Evolutionary conservation across 2,888 invertebrate genomes (phyloP).

Genomic region (Ectemnius continuus): DNA sequence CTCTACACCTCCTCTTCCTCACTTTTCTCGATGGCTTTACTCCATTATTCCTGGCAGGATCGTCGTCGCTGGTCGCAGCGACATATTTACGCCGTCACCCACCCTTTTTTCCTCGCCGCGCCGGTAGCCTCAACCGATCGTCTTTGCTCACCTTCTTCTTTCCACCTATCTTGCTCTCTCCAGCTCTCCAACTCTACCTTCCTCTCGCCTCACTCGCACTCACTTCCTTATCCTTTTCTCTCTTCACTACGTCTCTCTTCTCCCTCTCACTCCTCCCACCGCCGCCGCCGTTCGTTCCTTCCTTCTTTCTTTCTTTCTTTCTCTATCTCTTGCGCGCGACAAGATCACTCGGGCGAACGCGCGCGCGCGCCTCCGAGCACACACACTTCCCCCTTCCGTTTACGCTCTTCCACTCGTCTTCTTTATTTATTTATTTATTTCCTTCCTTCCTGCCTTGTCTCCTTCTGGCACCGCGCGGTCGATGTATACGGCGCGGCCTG

Average conservation of each 20-base stretch:
- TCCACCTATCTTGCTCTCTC: constrained; percentile 24
- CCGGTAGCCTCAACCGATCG: constrained; percentile 20
- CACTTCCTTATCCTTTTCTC: neutral
- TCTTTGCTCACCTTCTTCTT: constrained; percentile 21
- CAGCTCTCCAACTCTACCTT: constrained; percentile 24
- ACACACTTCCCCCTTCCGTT: neutral
- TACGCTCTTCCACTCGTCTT: neutral
- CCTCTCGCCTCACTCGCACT: constrained; percentile 26
- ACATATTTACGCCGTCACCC: constrained; percentile 22
- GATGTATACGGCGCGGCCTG: neutral
- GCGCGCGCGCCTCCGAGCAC: too few species aligned
- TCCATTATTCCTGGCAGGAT: constrained; percentile 1
- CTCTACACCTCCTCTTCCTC: constrained; percentile 26
- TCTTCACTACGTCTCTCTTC: too few species aligned
- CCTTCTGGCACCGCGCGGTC: neutral
- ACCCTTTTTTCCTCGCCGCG: constrained; percentile 23
- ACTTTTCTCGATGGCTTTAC: constrained; percentile 22
- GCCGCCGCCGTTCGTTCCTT: constrained; percentile 8
- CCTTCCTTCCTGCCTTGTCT: constrained; percentile 2
- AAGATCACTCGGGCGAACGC: too few species aligned
- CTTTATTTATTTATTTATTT: neutral
- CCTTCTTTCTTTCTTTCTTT: constrained; percentile 25
- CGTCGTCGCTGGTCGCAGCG: constrained; percentile 4
- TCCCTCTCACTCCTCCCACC: too few species aligned
- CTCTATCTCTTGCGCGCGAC: constrained; percentile 16